A percentile compares a stretch with the other conserved stretches of the same genome.
Evolutionary conservation across 2,113 vertebrate species (phyloP).

Genomic region (Platanista minor): DNA sequence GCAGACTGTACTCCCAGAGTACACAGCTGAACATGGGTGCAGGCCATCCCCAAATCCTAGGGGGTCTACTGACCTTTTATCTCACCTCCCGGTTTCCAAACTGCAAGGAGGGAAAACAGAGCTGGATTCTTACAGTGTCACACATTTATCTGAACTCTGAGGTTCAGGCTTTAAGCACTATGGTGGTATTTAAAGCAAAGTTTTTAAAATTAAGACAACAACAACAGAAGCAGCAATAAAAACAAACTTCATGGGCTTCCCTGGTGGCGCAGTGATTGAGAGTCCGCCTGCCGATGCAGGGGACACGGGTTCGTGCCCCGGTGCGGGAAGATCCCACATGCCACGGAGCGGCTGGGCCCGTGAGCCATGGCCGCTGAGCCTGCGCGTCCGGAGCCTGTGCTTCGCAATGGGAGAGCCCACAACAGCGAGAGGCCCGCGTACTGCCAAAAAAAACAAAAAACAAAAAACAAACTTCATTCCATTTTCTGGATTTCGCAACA

Average conservation of each 20-base stretch:
- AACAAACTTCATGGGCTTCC: neutral
- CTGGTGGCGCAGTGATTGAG: too few relatives aligned
- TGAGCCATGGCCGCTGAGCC: too few relatives aligned
- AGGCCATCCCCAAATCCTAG: too few relatives aligned
- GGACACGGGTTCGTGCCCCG: too few relatives aligned
- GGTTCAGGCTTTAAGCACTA: neutral
- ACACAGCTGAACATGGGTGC: neutral
- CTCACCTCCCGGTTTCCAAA: neutral
- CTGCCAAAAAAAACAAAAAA: too few relatives aligned
- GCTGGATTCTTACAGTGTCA: neutral
- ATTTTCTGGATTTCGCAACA: neutral
- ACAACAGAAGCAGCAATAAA: neutral
- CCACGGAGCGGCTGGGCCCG: too few relatives aligned
- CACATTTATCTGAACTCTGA: neutral
- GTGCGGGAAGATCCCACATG: too few relatives aligned
- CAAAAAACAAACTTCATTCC: neutral
- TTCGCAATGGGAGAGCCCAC: too few relatives aligned
- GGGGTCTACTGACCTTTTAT: too few relatives aligned
- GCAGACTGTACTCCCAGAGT: accelerated
- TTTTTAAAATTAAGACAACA: neutral
- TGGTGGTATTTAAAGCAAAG: neutral
- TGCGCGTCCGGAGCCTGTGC: too few relatives aligned
- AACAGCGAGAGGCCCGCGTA: too few relatives aligned
- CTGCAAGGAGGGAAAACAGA: neutral
- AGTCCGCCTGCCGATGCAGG: too few relatives aligned